Evolutionary conservation across 2,888 invertebrate species (phyloP), one percentile per base, ranked within the genome.

Genomic region (Philereme vetulata): DNA sequence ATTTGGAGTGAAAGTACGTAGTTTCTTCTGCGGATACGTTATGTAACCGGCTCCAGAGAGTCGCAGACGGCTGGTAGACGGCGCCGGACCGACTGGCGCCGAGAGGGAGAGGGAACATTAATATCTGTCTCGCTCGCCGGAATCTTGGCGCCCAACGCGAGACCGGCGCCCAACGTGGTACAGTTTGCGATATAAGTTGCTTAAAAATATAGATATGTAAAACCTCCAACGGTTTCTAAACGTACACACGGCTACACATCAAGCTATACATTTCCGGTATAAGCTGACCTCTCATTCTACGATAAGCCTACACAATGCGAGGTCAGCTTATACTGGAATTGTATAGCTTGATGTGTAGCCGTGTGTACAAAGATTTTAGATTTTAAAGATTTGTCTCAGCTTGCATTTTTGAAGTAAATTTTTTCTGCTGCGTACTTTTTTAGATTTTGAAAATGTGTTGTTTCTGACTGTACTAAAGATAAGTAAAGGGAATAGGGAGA

Each of bases 21-120:
- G 33, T 55, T 54, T 57, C 57, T 50, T 61, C 43, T 52, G 57
- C 62, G 62, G 62, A 55, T 78, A 72, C 74, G 80, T 89, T 88
- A 86, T 82, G 74, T 88, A 88, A 88, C 77, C 73, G 86, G 87
- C 87, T 86, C 87, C 86, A 74, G 60, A 52, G 65, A 69, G 87
- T 77, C 87, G 86, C 81, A 86, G 86, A 85, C 87, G 71, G 67
- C 69, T 69, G 71, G 70, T 75, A 85, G 82, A 82, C 88, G 93
- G 93, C 93, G 93, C 93, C 93, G 84, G 88, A 72, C 86, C 81
- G 92, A 78, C 93, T 90, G 93, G 93, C 93, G 93, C 93, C 84
- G 74, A 57, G 77, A 81, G 69, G 45, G 76, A 73, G 81, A 82
- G 69, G 59, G 66, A 51, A 51, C 59, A 60, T 68, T 64, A 62